Base-by-base conservation (phyloP, 2,888 invertebrate species). In the Macrosiphum euphorbiae region DNA sequence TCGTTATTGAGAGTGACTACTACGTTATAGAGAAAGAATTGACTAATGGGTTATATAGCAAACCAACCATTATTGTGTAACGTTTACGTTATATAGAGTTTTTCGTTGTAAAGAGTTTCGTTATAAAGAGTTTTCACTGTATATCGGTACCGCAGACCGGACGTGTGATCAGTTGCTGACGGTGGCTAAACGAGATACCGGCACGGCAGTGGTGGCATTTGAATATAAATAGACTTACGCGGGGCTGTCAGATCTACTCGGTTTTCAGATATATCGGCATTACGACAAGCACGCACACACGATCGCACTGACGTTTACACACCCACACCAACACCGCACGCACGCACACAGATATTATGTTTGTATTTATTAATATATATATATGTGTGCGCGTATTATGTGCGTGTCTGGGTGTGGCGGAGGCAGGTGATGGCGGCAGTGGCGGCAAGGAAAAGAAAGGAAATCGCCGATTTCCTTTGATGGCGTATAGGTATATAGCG, bases 381-480 rank as follows among this genome's bases (percentile, higher is more conserved):
- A 0, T 8, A 0, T 47, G 28, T n/a, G n/a, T n/a, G n/a, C n/a
- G n/a, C n/a, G n/a, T 47, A 52, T 52, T 16, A 52, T 89, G n/a
- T n/a, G 61, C 28, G 44, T n/a, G 47, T 35, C 11, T n/a, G 26
- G 26, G 44, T 85, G 44, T 2, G 28, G 24, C 0, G 28, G 58
- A 16, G 47, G 61, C 28, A 28, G 16, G 13, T 20, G 16, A 7
- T 20, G 1, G 8, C 1, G 89, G 87, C 1, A 52, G n/a, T 4
- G n/a, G 47, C 10, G 67, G n/a, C 2, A 7, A 35, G 61, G 58
- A 41, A 44, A 90, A 89, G 20, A 78, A 50, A 84, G 52, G 91
- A 91, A 67, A 87, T 88, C 92, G 88, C 11, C 28, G 93, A 89
- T 93, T 89, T 93, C 35, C 93, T 90, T 58, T 58, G 93, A 90